Percentiles rank a stretch among this genome's conserved stretches.
These are phyloP conservation scores for Linurgus olivaceus DNA, from an alignment of 2,797 vertebrate genomes.

Conservation along the genomic window DNA sequence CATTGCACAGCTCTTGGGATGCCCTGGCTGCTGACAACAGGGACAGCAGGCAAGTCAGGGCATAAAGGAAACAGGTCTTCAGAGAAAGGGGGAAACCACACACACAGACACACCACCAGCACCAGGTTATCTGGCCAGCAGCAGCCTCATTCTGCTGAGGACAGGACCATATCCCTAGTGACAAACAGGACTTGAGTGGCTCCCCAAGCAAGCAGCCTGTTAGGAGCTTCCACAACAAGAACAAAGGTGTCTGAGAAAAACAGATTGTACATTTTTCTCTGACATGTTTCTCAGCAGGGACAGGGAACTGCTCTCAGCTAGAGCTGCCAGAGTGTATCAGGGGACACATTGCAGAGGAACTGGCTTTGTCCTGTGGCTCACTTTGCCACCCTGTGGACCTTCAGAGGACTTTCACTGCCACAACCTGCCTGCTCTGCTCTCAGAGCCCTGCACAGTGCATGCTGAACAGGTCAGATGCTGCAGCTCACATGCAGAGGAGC, in stretches of 20 bases:
- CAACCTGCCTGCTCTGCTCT: too few relatives aligned
- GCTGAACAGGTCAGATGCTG: rapidly evolving
- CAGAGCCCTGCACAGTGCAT: rapidly evolving
- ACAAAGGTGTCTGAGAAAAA: not conserved
- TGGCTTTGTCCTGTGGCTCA: not conserved
- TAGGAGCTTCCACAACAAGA: not conserved
- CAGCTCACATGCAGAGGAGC: not conserved
- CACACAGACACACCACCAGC: too few relatives aligned
- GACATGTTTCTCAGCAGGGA: not conserved
- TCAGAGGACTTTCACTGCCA: not conserved
- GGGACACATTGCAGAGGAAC: not conserved
- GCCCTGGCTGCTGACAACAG: not conserved
- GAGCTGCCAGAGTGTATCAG: not conserved
- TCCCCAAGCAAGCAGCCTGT: not conserved
- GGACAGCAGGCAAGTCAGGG: rapidly evolving
- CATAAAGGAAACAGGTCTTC: not conserved
- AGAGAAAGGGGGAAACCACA: not conserved
- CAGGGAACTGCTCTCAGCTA: not conserved
- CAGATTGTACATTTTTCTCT: not conserved
- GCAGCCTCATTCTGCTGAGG: not conserved
- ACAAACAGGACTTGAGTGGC: not conserved
- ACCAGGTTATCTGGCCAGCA: not conserved
- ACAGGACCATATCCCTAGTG: rapidly evolving
- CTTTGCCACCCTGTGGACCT: not conserved
- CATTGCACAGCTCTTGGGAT: not conserved